Percentiles rank a stretch among this genome's conserved stretches.
phyloP scores from a whole-genome alignment of 2,888 invertebrate species.

The Macrosiphum euphorbiae region DNA sequence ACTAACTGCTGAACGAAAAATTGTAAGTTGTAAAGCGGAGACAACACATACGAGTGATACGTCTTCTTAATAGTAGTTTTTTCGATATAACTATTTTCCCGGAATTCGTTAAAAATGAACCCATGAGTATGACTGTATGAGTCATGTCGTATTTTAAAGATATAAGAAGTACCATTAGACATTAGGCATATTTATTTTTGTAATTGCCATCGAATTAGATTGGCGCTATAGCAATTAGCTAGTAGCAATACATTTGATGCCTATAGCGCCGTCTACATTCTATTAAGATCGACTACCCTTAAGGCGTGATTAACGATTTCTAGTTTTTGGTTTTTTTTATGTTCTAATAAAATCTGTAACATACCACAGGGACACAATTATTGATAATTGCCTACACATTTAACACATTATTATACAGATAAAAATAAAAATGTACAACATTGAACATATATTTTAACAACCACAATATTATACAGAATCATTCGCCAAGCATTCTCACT shows the following conservation, averaged over 20 bases:
- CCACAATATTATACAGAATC: too few relatives aligned
- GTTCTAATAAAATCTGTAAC: background rate
- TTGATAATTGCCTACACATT: background rate
- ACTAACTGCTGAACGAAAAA: too few relatives aligned
- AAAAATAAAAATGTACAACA: background rate
- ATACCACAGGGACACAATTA: background rate
- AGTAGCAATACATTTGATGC: background rate
- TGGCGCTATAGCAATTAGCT: background rate
- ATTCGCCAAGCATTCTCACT: too few relatives aligned
- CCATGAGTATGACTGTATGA: background rate
- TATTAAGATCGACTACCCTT: background rate
- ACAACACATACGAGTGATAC: too few relatives aligned
- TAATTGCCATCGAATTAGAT: background rate
- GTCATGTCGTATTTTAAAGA: background rate
- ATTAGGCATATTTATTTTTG: background rate
- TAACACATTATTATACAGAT: background rate
- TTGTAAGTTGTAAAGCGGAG: too few relatives aligned
- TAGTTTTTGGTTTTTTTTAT: background rate
- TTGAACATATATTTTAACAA: background rate
- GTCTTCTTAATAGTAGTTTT: background rate
- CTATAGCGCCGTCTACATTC: background rate
- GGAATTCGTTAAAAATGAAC: background rate
- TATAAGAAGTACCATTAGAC: background rate
- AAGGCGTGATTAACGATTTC: background rate
- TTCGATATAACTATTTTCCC: background rate